Base-by-base conservation (phyloP, 2,888 invertebrate species). In the Eurytoma californica region DNA sequence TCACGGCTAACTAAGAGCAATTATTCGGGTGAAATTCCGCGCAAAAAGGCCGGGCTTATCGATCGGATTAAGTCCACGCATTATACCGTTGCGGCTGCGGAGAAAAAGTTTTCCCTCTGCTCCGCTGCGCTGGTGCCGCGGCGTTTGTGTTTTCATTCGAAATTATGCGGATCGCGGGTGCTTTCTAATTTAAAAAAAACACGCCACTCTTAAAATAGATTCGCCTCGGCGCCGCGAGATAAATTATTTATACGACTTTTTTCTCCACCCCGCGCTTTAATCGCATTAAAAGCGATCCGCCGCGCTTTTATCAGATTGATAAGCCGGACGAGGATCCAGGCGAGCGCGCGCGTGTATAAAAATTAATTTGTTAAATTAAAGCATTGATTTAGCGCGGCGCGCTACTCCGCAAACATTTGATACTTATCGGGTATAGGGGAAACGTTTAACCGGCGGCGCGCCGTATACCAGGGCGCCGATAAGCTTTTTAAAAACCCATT, bases 141-240 rank as follows among this genome's bases (percentile, higher is more conserved):
- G 57, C 18, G n/a, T 12, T n/a, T 30, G 2, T n/a, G 39, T 51
- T 68, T 75, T 67, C 74, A 67, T 67, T 60, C 16, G 39, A 53
- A 55, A 39, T 49, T 73, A 65, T 73, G 67, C 74, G 66, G 4
- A n/a, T 14, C 39, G 28, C 14, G 28, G n/a, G 57, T 49, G 66
- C 72, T 77, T 72, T 77, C 75, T 81, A 80, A 77, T 76, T 77
- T 53, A 76, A 72, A 68, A 61, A 51, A 72, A 28, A 20, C 20
- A 18, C 3, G 7, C 58, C 9, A 9, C 55, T 24, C 63, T 51
- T 55, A 55, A 66, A 66, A 57, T 66, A 65, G 51, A 66, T 24
- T 66, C 28, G 53, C 20, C 14, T 13, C 2, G 20, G 55, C 9
- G 3, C n/a, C 20, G 12, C 57, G 3, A 9, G 57, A n/a, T 20